Conservation (phyloP, 2,888 invertebrate species). For the Rhyacophila evoluta region DNA sequence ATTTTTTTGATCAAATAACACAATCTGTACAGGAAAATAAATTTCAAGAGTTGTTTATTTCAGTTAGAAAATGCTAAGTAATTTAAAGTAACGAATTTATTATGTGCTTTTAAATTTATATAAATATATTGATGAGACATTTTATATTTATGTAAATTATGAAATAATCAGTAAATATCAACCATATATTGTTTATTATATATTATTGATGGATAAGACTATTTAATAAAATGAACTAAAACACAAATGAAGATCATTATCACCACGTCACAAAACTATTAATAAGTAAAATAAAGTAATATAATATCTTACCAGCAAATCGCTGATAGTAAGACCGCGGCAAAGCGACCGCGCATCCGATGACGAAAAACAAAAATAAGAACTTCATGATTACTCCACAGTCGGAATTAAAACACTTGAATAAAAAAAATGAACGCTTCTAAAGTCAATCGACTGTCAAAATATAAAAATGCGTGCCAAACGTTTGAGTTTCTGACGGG, state of each 20-base stretch:
- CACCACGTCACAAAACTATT: not conserved
- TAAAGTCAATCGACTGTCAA: constrained; percentile 27
- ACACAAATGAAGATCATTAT: not conserved
- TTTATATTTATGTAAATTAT: no score
- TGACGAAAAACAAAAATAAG: constrained; percentile 44
- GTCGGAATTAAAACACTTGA: constrained; percentile 15
- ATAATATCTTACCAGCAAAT: constrained; percentile 46
- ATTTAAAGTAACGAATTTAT: no score
- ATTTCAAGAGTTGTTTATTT: no score
- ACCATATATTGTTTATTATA: no score
- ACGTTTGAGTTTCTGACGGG: constrained; percentile 40
- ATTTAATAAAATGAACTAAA: not conserved
- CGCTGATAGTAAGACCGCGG: constrained; percentile 40
- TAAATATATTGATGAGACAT: no score
- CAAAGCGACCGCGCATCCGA: constrained; percentile 45
- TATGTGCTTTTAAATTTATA: no score
- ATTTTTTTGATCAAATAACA: no score
- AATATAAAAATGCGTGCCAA: constrained; percentile 5
- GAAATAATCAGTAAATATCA: no score
- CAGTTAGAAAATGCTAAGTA: no score
- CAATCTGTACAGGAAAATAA: no score
- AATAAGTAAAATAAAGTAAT: not conserved
- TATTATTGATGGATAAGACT: no score
- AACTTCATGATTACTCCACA: constrained; percentile 45
- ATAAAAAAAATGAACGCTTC: constrained; percentile 13